Conservation (phyloP, 2,113 vertebrate species). For the Calidris pygmaea region DNA sequence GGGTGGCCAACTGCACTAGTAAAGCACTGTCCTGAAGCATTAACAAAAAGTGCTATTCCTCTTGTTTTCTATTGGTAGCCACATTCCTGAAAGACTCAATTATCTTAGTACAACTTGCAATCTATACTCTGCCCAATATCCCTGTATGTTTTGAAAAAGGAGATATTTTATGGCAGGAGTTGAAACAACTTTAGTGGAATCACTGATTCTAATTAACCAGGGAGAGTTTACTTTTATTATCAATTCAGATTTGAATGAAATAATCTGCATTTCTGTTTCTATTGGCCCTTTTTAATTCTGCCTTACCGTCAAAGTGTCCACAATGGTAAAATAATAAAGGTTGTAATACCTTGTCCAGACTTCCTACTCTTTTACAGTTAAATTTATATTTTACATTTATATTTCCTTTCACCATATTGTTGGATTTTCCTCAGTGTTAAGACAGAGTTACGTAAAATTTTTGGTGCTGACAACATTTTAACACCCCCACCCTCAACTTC, state of each 20-base stretch:
- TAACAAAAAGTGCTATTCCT: neutral
- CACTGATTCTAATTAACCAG: neutral
- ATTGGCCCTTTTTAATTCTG: neutral
- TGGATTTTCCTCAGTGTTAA: neutral
- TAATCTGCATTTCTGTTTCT: neutral
- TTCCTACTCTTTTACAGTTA: neutral
- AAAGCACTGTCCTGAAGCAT: neutral
- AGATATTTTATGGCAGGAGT: neutral
- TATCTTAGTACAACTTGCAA: neutral
- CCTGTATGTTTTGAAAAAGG: neutral
- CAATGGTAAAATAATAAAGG: neutral
- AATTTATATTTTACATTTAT: neutral
- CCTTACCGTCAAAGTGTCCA: neutral
- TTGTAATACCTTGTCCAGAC: neutral
- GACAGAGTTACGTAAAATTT: neutral
- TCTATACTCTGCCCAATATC: neutral
- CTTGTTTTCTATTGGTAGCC: neutral
- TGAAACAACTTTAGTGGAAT: neutral
- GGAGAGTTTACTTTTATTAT: neutral
- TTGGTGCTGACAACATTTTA: neutral
- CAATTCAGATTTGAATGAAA: neutral
- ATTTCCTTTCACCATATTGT: neutral
- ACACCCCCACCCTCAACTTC: fast-evolving
- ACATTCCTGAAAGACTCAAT: neutral
- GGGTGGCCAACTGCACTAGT: neutral